phyloP scores from a whole-genome alignment of 2,113 vertebrate genomes.

The Phasianus colchicus region DNA sequence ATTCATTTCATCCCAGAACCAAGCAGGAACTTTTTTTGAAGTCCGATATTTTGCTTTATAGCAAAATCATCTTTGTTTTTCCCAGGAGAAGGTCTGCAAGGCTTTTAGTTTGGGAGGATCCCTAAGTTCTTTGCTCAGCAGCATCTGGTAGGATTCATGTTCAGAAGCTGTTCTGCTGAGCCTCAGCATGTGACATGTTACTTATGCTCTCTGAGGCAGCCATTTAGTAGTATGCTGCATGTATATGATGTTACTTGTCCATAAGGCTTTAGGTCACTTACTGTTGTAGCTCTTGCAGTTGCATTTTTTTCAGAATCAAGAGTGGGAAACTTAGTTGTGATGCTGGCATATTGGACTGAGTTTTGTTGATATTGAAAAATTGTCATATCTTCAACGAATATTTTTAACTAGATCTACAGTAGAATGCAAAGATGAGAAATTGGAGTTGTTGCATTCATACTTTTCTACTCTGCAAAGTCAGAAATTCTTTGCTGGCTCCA shows the following conservation, averaged over 20 bases:
- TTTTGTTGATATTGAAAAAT: neutral
- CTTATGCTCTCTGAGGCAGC: neutral
- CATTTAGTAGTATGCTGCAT: neutral
- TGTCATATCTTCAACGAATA: neutral
- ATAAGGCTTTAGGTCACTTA: neutral
- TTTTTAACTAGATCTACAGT: neutral
- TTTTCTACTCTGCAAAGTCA: neutral
- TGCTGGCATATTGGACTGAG: neutral
- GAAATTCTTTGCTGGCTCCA: neutral
- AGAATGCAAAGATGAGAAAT: neutral
- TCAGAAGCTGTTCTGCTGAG: neutral
- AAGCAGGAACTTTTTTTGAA: neutral
- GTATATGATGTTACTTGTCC: neutral
- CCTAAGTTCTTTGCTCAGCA: neutral
- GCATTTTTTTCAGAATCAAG: fast-evolving
- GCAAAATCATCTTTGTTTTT: neutral
- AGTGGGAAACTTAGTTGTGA: neutral
- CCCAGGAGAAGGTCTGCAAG: neutral
- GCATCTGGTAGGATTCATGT: neutral
- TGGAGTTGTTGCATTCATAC: neutral
- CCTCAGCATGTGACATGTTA: neutral
- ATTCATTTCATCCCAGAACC: neutral
- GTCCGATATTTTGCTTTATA: neutral
- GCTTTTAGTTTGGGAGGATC: neutral
- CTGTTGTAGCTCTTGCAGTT: neutral